Base-by-base conservation (phyloP, 2,797 vertebrate species). In the Discoglossus pictus region DNA sequence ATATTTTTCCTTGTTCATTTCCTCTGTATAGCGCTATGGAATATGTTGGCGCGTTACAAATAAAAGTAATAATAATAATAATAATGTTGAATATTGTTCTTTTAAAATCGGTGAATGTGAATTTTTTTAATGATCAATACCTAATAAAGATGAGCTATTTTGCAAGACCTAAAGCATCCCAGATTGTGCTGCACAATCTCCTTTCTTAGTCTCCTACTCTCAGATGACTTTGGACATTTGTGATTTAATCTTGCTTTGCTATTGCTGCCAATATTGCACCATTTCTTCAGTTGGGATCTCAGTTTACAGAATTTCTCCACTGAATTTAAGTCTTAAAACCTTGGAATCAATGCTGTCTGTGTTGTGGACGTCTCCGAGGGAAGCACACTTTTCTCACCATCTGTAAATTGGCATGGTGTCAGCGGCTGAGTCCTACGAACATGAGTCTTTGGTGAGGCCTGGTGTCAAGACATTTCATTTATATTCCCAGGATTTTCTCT, bases 341-440 rank as follows among this genome's bases (percentile, higher is more conserved):
- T 17, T 20, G 42, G 15, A 16, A 21, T 46, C 6, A 23, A 47
- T 21, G 17, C 20, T 23, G 18, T 47, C 44, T 23, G 3, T 47
- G 20, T 21, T 9, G 7, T 20, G 52, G 12, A 31, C 6, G 21
- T 50, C 34, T 21, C 10, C 5, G 52, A 39, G 35, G 17, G 17
- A 55, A 38, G 52, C 16, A 21, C 11, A 13, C 10, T 50, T 18
- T 55, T 38, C 34, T 55, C 52, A 15, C 52, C 52, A 55, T 55
- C 7, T 21, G 35, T 20, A 6, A 54, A 17, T 18, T 55, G 52
- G 52, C 35, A 55, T 9, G 1, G 2, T 7, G 18, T 39, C 34
- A 55, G 34, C 13, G 34, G 2, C 51, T 4, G 27, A 35, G 25
- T 20, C 4, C 7, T 9, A 36, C 11, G 21, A 38, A 21, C 52